Evolutionary conservation across 1,140 invertebrate genomes (phyloP).

Genomic region (Dryas iulia): DNA sequence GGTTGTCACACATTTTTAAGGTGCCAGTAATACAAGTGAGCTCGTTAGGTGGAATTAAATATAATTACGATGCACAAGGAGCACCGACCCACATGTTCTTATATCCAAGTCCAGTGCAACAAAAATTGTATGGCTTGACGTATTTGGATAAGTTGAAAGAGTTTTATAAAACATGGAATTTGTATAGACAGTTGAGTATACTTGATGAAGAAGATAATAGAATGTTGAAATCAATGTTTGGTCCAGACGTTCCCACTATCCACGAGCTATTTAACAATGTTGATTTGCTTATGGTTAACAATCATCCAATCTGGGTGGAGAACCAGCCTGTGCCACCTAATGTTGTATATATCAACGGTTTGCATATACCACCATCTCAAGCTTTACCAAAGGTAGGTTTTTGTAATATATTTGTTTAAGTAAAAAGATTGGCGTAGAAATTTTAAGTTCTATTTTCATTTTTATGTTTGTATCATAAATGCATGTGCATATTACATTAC

Average conservation of each 20-base stretch:
- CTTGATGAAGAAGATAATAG: slow-evolving; percentile 21
- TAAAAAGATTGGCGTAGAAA: too few relatives aligned
- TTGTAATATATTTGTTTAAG: too few relatives aligned
- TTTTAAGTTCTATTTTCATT: too few relatives aligned
- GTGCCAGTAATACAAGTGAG: slow-evolving; percentile 41
- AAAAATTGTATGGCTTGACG: slow-evolving; percentile 33
- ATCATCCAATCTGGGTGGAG: slow-evolving; percentile 77
- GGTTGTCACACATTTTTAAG: slow-evolving; percentile 41
- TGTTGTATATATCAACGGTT: slow-evolving; percentile 82
- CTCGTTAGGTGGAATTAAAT: slow-evolving; percentile 35
- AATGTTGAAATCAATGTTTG: slow-evolving; percentile 35
- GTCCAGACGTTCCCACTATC: slow-evolving; percentile 40
- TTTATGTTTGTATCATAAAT: too few relatives aligned
- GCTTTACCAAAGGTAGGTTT: slow-evolving; percentile 58
- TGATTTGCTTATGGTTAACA: slow-evolving; percentile 80
- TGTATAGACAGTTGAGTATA: slow-evolving; percentile 17
- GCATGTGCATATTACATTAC: too few relatives aligned
- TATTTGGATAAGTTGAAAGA: slow-evolving; percentile 47
- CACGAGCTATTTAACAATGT: slow-evolving; percentile 41
- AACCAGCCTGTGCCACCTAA: slow-evolving; percentile 77
- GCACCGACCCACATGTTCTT: slow-evolving; percentile 27
- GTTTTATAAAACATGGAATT: slow-evolving; percentile 26
- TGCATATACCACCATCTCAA: slow-evolving; percentile 70
- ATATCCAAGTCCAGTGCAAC: slow-evolving; percentile 19
- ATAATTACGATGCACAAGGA: slow-evolving; percentile 29